These are phyloP conservation scores for Theristicus caerulescens DNA, from an alignment of 2,113 vertebrate genomes.

Conservation along the genomic window DNA sequence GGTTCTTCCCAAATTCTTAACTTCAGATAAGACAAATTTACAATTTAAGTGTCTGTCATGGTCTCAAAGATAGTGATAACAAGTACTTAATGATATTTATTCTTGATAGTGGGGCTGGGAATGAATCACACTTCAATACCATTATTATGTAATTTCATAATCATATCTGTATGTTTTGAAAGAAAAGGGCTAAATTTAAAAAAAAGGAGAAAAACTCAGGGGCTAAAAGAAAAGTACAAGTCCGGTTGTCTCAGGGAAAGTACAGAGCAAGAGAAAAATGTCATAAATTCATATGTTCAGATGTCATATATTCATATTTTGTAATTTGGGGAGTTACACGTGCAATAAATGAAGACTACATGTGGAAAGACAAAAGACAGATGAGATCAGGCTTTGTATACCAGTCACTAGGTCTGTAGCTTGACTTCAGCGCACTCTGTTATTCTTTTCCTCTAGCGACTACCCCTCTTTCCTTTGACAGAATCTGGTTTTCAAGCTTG, in stretches of 20 bases:
- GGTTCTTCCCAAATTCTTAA: neutral
- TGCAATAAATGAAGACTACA: neutral
- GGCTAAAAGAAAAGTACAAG: neutral
- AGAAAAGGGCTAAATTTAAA: neutral
- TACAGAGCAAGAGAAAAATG: neutral
- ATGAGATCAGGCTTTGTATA: neutral
- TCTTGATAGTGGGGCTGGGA: neutral
- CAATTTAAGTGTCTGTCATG: neutral
- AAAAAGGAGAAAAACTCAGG: neutral
- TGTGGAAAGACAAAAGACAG: neutral
- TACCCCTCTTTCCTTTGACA: neutral
- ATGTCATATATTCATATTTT: neutral
- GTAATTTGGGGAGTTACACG: neutral
- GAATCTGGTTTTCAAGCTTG: neutral
- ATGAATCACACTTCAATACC: neutral
- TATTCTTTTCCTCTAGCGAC: neutral
- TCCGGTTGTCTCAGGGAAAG: neutral
- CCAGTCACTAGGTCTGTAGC: neutral
- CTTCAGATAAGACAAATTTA: neutral
- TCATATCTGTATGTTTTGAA: neutral
- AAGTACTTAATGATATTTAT: neutral
- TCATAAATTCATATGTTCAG: neutral
- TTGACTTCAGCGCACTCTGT: neutral
- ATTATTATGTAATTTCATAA: neutral
- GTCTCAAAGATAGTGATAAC: neutral